Evolutionary conservation across 2,888 invertebrate genomes (phyloP), one percentile per base, ranked within the genome.

Genomic region (Phyllotreta striolata): DNA sequence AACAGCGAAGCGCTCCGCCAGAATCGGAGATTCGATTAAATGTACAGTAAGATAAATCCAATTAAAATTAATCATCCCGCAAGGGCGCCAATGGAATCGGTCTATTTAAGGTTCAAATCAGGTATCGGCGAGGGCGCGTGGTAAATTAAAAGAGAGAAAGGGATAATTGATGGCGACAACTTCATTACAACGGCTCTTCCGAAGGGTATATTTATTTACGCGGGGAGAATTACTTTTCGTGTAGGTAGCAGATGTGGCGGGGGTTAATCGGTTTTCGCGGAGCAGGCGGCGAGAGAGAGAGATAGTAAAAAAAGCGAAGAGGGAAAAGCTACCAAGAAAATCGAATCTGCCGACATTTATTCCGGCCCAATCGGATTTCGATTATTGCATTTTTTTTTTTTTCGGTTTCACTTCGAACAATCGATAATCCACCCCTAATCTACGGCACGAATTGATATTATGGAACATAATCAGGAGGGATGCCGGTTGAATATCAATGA

Each of bases 151-250:
- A 56, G 49, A 44, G 52, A 47, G 51, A 56, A n/a, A 49, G 38
- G 56, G 49, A 62, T 51, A 56, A 62, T 62, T 62, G 55, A 62
- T 62, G 51, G 62, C 37, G 62, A 62, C 62, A 62, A 62, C 62
- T 62, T 51, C 62, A 56, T 62, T 62, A 51, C 56, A 39, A 35
- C 41, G 47, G 35, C 49, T 55, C 34, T 41, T 41, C 51, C 1
- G 51, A 56, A 56, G 38, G 24, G 24, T 34, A 13, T 44, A 40
- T 56, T 56, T 56, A 62, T 56, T 55, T 40, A 56, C 55, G 40
- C 35, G 37, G 13, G 34, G 41, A n/a, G 43, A 24, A 55, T 54
- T 47, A 46, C 34, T 55, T 54, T 61, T 55, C 35, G 24, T 54
- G n/a, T n/a, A 35, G 55, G 34, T 34, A 55, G 43, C 44, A 56